Percentiles rank a stretch among this genome's conserved stretches.
These are phyloP conservation scores for Anguilla japonica DNA, from an alignment of 2,113 vertebrate genomes.

Conservation along the genomic window DNA sequence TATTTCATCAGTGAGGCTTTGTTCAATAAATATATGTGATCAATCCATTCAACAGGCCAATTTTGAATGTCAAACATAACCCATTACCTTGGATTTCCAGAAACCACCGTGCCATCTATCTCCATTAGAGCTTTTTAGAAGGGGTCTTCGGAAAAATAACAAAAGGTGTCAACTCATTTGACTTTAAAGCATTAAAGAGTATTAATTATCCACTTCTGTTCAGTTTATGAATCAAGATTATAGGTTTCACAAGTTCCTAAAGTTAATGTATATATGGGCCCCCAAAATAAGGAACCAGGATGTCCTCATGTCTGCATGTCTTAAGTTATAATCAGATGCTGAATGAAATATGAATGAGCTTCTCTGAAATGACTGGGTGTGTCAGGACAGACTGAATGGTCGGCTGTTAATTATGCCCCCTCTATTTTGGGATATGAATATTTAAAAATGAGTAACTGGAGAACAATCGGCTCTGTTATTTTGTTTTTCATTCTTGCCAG, in stretches of 20 bases:
- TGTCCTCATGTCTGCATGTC: not conserved
- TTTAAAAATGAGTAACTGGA: constrained; percentile 56
- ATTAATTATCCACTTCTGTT: not conserved
- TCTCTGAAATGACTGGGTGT: constrained; percentile 18
- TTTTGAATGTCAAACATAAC: not conserved
- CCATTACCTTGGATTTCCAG: not conserved
- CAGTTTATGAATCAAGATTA: not conserved
- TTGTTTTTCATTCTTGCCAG: constrained; percentile 35
- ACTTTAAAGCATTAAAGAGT: not conserved
- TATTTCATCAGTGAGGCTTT: constrained; percentile 50
- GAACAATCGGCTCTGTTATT: constrained; percentile 37
- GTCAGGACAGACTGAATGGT: constrained; percentile 25
- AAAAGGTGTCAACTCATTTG: not conserved
- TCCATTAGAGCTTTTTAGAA: not conserved
- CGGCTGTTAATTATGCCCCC: constrained; percentile 36
- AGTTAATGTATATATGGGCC: not conserved
- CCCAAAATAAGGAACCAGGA: not conserved
- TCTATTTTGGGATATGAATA: constrained; percentile 57
- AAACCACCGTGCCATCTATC: not conserved
- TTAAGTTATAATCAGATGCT: not conserved
- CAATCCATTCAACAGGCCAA: constrained; percentile 21
- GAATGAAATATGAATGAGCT: constrained; percentile 36
- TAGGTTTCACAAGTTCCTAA: not conserved
- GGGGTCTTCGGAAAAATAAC: not conserved
- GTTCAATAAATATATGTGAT: constrained; percentile 52